phyloP scores from a whole-genome alignment of 2,797 vertebrate genomes.

The Orientallactaga sibirica region DNA sequence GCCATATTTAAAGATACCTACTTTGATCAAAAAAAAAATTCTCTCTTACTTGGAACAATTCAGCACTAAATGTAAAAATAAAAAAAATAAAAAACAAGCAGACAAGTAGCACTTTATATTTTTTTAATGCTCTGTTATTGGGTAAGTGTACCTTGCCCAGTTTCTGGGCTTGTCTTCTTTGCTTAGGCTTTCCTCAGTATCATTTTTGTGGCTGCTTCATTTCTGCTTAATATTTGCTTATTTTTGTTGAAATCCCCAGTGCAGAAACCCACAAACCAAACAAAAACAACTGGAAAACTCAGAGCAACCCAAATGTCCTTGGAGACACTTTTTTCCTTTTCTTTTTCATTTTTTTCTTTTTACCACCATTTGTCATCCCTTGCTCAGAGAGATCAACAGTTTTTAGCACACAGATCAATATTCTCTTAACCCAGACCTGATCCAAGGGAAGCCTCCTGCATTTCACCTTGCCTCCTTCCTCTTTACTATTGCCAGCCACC shows the following conservation, averaged over 20 bases:
- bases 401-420: conserved; percentile 99
- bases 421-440: conserved; percentile 98
- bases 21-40: conserved; percentile 62
- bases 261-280: conserved; percentile 88
- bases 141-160: conserved; percentile 62
- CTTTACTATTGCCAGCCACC: conserved; percentile 85
- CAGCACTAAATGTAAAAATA: neutral
- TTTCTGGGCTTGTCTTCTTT: conserved; percentile 76
- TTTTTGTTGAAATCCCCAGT: conserved; percentile 88
- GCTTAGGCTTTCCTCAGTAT: conserved; percentile 75
- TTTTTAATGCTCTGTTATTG: conserved; percentile 67
- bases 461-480: conserved; percentile 93
- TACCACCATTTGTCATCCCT: conserved; percentile 97
- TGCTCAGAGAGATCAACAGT: conserved; percentile 98
- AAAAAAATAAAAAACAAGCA: conserved; percentile 18
- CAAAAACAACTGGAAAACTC: conserved; percentile 87
- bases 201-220: conserved; percentile 78
- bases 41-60: conserved; percentile 59
- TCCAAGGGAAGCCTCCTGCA: conserved; percentile 94
- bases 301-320: conserved; percentile 91
- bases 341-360: conserved; percentile 85
- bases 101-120: conserved; percentile 49
- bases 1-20: conserved; percentile 71
- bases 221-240: conserved; percentile 88
- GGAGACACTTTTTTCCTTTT: conserved; percentile 94